A percentile compares a stretch with the other conserved stretches of the same genome.
Conservation (phyloP, 2,888 invertebrate species). For the Pachymerium ferrugineum region DNA sequence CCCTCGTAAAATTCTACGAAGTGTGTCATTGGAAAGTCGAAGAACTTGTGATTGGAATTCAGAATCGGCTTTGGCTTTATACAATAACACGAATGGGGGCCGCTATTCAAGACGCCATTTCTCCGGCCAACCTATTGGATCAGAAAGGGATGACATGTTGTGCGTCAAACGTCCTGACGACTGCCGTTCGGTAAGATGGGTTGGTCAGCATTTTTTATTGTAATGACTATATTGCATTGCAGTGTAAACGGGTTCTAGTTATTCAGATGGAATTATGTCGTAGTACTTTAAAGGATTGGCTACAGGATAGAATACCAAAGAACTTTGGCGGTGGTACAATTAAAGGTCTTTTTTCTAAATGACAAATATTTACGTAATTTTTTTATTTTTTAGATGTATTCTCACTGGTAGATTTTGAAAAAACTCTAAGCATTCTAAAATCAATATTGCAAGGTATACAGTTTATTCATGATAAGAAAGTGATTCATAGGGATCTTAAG, state of each 20-base stretch:
- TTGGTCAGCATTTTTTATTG: too few species aligned
- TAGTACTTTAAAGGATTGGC: not conserved
- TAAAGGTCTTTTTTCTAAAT: too few species aligned
- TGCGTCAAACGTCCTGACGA: too few species aligned
- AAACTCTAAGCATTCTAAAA: not conserved
- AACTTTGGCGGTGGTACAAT: not conserved
- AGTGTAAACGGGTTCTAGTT: not conserved
- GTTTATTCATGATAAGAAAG: not conserved
- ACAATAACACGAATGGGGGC: too few species aligned
- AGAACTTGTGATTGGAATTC: too few species aligned
- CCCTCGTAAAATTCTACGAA: too few species aligned
- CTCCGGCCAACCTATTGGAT: too few species aligned
- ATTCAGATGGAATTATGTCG: conserved; percentile 7
- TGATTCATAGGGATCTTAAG: not conserved
- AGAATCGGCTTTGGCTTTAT: too few species aligned
- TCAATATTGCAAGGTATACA: not conserved
- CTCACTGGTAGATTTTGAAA: not conserved
- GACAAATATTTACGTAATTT: too few species aligned
- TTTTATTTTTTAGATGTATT: not conserved
- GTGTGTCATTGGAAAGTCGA: too few species aligned
- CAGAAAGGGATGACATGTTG: too few species aligned
- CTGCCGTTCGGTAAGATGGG: not conserved
- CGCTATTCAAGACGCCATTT: too few species aligned
- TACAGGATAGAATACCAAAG: not conserved
- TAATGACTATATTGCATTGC: not conserved